Percentiles rank a stretch among this genome's conserved stretches.
These are phyloP conservation scores for Heliconius charithonia DNA, from an alignment of 2,888 invertebrate species.

Conservation along the genomic window DNA sequence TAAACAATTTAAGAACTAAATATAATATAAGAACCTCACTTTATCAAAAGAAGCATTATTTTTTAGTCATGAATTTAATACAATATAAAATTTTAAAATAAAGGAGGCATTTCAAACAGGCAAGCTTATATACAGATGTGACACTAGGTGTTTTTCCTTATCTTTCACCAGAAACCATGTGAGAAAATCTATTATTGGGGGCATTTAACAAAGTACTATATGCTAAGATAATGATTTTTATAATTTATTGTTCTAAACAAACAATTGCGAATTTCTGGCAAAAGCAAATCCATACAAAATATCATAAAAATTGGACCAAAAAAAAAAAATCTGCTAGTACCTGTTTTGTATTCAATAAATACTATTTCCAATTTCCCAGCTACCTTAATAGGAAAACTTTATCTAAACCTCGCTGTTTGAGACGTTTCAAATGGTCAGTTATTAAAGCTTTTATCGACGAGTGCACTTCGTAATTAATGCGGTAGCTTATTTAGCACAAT, in stretches of 20 bases:
- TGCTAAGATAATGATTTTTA: no score
- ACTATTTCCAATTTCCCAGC: background rate
- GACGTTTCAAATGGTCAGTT: conserved; percentile 1
- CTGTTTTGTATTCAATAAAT: background rate
- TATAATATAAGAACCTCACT: no score
- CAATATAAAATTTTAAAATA: background rate
- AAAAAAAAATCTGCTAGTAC: background rate
- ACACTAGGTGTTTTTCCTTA: no score
- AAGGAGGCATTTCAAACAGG: background rate
- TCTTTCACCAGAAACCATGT: no score
- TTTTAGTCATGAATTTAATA: background rate
- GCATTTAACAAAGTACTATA: no score
- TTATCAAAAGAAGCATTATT: background rate
- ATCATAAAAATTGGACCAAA: no score
- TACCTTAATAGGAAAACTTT: background rate
- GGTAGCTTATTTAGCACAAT: conserved; percentile 54
- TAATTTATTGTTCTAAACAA: no score
- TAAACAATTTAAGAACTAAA: no score
- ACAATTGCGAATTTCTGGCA: no score
- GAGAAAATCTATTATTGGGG: no score
- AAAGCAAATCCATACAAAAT: no score
- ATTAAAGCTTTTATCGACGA: conserved; percentile 41
- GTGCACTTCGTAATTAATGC: conserved; percentile 55
- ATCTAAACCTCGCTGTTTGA: conserved; percentile 9
- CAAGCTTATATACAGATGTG: background rate